Evolutionary conservation across 2,888 invertebrate species (phyloP).

Genomic region (Allacma fusca): DNA sequence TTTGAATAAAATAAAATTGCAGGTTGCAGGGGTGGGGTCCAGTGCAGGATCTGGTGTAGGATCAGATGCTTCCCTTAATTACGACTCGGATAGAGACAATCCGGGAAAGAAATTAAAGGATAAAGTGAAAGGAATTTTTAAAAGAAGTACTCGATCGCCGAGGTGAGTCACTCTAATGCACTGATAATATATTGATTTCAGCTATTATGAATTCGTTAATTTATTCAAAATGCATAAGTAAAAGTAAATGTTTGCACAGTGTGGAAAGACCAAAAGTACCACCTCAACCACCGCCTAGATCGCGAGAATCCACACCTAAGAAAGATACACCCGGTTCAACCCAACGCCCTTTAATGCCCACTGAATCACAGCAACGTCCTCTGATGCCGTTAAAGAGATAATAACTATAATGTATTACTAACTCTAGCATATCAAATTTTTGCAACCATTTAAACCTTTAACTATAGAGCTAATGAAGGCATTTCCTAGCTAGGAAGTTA

Average conservation of each 20-base stretch:
- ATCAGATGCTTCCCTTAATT: constrained; percentile 73
- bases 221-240: neutral
- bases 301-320: constrained; percentile 55
- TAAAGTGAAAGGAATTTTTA: constrained; percentile 83
- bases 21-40: constrained; percentile 65
- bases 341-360: constrained; percentile 62
- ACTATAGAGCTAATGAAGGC: neutral
- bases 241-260: no score
- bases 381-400: constrained; percentile 43
- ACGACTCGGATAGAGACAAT: constrained; percentile 68
- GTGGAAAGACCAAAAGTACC: constrained; percentile 54
- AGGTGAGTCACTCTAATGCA: constrained; percentile 66
- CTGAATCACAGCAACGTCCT: constrained; percentile 53
- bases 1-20: neutral
- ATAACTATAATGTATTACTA: constrained; percentile 10
- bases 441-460: neutral
- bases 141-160: constrained; percentile 73
- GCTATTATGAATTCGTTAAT: neutral
- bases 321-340: constrained; percentile 56
- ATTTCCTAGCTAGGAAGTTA: neutral
- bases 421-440: neutral
- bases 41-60: constrained; percentile 65
- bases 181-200: neutral
- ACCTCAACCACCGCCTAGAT: constrained; percentile 47
- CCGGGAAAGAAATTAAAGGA: constrained; percentile 80